Percentiles rank a stretch among this genome's conserved stretches.
phyloP scores from a whole-genome alignment of 1,140 invertebrate species.

The Tachypleus tridentatus region DNA sequence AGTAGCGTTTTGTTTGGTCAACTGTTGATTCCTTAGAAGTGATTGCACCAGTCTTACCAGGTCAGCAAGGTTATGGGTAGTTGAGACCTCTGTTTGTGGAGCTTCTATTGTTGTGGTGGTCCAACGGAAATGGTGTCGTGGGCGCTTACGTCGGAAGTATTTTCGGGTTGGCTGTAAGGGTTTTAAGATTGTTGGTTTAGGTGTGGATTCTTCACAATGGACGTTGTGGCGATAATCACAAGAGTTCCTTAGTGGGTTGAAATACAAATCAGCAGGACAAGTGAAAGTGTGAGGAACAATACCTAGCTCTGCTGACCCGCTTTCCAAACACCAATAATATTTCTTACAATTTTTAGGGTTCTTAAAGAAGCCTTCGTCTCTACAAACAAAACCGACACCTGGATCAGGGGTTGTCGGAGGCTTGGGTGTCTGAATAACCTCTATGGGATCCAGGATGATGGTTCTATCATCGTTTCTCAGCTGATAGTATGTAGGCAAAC shows the following conservation, averaged over 20 bases:
- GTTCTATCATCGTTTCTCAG: too few species aligned
- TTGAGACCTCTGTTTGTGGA: too few species aligned
- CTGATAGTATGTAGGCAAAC: too few species aligned
- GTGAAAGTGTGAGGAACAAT: slow-evolving; percentile 83
- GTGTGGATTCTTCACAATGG: slow-evolving; percentile 40
- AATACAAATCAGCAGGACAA: slow-evolving; percentile 73
- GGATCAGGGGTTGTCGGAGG: neutral
- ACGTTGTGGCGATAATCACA: slow-evolving; percentile 81
- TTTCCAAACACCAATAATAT: slow-evolving; percentile 18
- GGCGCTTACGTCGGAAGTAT: too few species aligned
- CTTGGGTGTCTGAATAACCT: neutral
- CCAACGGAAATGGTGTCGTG: too few species aligned
- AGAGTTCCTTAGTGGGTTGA: slow-evolving; percentile 77
- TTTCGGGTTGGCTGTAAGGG: too few species aligned
- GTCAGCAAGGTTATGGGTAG: too few species aligned
- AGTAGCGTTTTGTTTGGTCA: too few species aligned
- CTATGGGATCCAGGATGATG: neutral
- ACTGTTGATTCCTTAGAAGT: too few species aligned
- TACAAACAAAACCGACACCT: slow-evolving; percentile 60
- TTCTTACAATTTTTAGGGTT: slow-evolving; percentile 14
- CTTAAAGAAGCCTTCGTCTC: slow-evolving; percentile 48
- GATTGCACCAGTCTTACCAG: too few species aligned
- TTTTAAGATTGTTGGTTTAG: too few species aligned
- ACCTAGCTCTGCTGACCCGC: slow-evolving; percentile 57
- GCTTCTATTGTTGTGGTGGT: too few species aligned